phyloP scores from a whole-genome alignment of 1,140 invertebrate species.

The Acromyrmex heyeri region DNA sequence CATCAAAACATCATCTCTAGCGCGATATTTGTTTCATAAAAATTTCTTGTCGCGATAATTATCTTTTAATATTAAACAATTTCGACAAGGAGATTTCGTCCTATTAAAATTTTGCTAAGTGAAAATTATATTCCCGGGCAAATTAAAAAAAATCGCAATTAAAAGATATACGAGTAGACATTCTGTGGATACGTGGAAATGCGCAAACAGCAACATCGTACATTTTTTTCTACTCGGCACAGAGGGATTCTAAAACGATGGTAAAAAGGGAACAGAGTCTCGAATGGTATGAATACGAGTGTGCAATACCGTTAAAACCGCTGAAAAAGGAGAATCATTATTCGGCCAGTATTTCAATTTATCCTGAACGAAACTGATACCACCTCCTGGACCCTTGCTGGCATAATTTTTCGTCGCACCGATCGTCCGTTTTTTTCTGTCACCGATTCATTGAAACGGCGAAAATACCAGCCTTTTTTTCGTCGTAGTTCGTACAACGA shows the following conservation, averaged over 20 bases:
- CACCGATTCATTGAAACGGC: constrained; percentile 17
- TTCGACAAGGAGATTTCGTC: no score
- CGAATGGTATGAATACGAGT: not conserved
- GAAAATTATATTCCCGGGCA: not conserved
- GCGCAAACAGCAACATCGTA: not conserved
- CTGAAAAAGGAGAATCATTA: constrained; percentile 41
- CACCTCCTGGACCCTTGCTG: not conserved
- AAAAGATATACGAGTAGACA: constrained; percentile 13
- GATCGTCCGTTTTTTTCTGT: not conserved
- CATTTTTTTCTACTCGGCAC: not conserved
- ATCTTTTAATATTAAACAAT: constrained; percentile 5
- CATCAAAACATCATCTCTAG: not conserved
- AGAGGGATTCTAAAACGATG: constrained; percentile 13
- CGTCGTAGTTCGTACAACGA: not conserved
- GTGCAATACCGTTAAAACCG: not conserved
- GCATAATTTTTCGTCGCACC: constrained; percentile 40
- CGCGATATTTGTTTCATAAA: not conserved
- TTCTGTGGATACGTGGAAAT: not conserved
- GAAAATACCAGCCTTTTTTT: constrained; percentile 44
- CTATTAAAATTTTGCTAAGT: not conserved
- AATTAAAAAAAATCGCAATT: constrained; percentile 28
- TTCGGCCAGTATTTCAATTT: constrained; percentile 43
- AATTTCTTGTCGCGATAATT: constrained; percentile 10
- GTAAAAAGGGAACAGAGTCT: not conserved
- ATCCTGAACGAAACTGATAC: constrained; percentile 16